Conservation (phyloP, 92 coral and sea anemone genomes). For the Zoanthus sansibaricus region DNA sequence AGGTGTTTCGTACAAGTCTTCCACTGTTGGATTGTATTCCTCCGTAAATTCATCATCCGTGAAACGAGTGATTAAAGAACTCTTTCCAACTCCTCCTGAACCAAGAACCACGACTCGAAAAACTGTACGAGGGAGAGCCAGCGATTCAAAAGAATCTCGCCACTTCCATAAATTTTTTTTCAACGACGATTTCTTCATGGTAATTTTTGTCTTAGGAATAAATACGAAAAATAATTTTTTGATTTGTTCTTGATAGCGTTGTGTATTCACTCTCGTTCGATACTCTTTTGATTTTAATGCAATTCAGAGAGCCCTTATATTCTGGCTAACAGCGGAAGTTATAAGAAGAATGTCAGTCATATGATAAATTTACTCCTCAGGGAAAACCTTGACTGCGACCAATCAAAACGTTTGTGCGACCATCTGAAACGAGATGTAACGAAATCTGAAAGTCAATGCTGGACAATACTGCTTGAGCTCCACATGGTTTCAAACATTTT, state of each 20-base stretch:
- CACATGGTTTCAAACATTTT: too few relatives aligned
- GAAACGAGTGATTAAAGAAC: constrained; percentile 84
- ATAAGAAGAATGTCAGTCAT: constrained; percentile 27
- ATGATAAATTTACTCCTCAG: constrained; percentile 26
- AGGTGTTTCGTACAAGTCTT: constrained; percentile 86
- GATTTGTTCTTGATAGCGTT: not conserved
- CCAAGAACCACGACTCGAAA: constrained; percentile 92
- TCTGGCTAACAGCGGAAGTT: constrained; percentile 16
- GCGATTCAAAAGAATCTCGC: constrained; percentile 73
- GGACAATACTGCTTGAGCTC: too few relatives aligned
- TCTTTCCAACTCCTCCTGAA: constrained; percentile 96
- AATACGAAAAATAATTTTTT: not conserved
- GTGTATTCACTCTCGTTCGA: not conserved
- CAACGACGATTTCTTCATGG: constrained; percentile 43
- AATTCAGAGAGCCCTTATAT: constrained; percentile 5
- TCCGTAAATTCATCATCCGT: constrained; percentile 74
- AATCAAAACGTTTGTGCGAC: not conserved
- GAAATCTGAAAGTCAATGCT: not conserved
- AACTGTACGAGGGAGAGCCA: constrained; percentile 79
- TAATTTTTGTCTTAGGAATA: not conserved
- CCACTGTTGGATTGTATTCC: constrained; percentile 86
- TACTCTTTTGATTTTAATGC: constrained; percentile 14
- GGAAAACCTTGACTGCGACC: not conserved
- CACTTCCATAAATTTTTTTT: constrained; percentile 34
- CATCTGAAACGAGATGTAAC: constrained; percentile 24